Percentiles rank a stretch among this genome's conserved stretches.
Conservation (phyloP, 2,113 vertebrate species). For the Alouatta palliata region DNA sequence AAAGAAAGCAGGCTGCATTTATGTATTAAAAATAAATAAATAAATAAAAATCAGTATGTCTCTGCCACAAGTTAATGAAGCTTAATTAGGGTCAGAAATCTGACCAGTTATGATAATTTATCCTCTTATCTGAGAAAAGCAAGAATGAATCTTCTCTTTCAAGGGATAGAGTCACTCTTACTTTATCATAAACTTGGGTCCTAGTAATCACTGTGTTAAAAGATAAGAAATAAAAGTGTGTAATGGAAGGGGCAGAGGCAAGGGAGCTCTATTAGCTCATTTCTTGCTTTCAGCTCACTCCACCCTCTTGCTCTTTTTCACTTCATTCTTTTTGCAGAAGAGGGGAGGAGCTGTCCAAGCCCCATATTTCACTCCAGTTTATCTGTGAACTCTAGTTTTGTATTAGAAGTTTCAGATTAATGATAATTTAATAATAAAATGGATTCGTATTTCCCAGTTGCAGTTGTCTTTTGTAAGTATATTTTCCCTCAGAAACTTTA, state of each 20-base stretch:
- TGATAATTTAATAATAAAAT: constrained; percentile 22
- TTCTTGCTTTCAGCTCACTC: neutral
- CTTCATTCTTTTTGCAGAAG: neutral
- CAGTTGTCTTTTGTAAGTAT: neutral
- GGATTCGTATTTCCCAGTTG: neutral
- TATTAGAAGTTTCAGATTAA: neutral
- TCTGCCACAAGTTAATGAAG: neutral
- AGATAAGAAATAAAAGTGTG: neutral
- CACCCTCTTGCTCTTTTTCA: neutral
- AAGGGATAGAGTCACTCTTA: neutral
- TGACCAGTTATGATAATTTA: neutral
- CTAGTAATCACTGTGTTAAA: neutral
- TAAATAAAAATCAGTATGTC: neutral
- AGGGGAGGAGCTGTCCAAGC: neutral
- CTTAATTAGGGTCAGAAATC: neutral
- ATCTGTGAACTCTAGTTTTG: neutral
- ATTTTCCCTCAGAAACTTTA: neutral
- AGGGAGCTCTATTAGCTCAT: neutral
- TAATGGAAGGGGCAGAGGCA: no score
- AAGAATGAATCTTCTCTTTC: neutral
- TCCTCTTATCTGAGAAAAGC: neutral
- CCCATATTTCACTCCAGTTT: neutral
- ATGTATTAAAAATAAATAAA: neutral
- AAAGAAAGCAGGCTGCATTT: neutral
- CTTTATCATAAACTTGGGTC: neutral